Evolutionary conservation across 2,888 invertebrate genomes (phyloP).

Genomic region (Trileptium ribeirensis): DNA sequence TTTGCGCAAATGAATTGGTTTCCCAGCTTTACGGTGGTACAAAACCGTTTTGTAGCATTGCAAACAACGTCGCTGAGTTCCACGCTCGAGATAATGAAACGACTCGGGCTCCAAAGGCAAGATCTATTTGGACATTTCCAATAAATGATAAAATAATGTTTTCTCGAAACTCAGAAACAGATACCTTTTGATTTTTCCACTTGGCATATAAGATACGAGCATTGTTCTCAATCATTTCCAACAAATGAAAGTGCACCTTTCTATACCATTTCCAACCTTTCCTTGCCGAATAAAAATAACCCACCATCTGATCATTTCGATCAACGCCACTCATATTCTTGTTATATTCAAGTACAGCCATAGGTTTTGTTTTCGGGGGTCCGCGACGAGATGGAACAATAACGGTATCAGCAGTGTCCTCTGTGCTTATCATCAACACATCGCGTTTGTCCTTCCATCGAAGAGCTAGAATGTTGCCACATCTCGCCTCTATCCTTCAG

Average conservation of each 20-base stretch:
- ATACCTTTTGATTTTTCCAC: too few relatives aligned
- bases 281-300: not conserved
- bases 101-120: not conserved
- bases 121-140: not conserved
- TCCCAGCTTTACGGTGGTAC: not conserved
- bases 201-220: not conserved
- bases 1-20: not conserved
- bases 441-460: not conserved
- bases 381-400: not conserved
- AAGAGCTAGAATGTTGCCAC: not conserved
- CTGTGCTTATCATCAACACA: not conserved
- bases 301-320: not conserved
- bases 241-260: not conserved
- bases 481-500: not conserved
- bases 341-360: not conserved
- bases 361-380: not conserved
- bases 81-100: not conserved
- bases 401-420: not conserved
- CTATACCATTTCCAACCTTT: not conserved
- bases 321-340: not conserved
- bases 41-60: not conserved
- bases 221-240: not conserved
- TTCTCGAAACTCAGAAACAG: not conserved
- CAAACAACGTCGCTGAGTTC: not conserved
- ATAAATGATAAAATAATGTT: not conserved